Conservation (phyloP, 2,797 vertebrate genomes). For the Nasua narica region DNA sequence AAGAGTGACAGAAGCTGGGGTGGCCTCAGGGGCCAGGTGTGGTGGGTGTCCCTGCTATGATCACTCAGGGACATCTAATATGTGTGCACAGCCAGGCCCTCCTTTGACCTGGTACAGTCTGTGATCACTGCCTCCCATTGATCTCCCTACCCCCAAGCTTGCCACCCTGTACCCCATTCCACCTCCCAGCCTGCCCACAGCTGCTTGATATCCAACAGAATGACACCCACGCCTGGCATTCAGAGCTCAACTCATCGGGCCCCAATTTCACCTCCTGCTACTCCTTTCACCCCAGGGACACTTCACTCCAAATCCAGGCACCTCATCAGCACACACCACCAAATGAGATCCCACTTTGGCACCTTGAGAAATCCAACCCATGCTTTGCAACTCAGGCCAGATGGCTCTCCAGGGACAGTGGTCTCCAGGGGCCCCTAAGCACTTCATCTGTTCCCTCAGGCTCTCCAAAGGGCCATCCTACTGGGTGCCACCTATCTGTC, state of each 20-base stretch:
- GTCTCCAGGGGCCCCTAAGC: neutral
- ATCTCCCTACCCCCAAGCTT: neutral
- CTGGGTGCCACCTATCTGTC: neutral
- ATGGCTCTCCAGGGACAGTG: accelerated
- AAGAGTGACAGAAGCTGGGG: neutral
- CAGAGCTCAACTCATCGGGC: neutral
- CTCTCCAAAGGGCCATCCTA: accelerated
- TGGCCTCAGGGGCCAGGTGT: neutral
- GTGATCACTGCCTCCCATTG: neutral
- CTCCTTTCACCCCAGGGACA: neutral
- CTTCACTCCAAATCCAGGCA: neutral
- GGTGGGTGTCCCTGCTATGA: accelerated
- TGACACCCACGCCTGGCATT: neutral
- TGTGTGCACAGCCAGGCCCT: neutral
- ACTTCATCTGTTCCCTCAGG: neutral
- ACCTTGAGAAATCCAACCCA: neutral
- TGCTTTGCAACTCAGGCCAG: neutral
- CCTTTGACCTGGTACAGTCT: neutral
- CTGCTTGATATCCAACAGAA: neutral
- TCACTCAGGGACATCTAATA: no score
- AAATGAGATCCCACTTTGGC: accelerated
- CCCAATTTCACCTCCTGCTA: neutral
- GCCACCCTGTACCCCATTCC: neutral
- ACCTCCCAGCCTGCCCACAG: accelerated
- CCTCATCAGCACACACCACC: neutral